Conservation (phyloP, 35 echinoderm and acorn worm species). For the Strongylocentrotus purpuratus region DNA sequence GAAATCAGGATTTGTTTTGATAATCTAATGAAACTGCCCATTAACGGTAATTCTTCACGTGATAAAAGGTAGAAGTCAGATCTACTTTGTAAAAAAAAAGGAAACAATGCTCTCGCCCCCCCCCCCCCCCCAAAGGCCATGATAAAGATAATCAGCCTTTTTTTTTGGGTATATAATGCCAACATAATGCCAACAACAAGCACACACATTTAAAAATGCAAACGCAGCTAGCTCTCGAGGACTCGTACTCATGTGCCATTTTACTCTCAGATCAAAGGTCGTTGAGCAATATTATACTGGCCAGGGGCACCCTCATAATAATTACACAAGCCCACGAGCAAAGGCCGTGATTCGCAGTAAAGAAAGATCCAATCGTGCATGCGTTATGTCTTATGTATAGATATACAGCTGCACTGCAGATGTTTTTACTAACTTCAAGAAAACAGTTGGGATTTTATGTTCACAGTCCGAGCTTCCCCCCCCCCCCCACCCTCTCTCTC, state of each 20-base stretch:
- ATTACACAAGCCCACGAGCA: background rate
- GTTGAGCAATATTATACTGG: background rate
- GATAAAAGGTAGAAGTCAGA: too few species aligned
- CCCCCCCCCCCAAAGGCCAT: too few species aligned
- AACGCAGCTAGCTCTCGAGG: background rate
- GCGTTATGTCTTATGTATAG: background rate
- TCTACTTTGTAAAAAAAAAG: too few species aligned
- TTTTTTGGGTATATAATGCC: too few species aligned
- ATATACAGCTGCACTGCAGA: background rate
- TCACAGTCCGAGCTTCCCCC: too few species aligned
- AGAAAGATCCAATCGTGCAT: background rate
- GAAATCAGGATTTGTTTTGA: too few species aligned
- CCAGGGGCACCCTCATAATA: background rate
- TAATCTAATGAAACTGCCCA: too few species aligned
- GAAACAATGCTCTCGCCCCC: background rate
- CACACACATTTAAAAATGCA: background rate
- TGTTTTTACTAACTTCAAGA: background rate
- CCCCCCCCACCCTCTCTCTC: too few species aligned
- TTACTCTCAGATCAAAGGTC: background rate
- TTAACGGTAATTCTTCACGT: too few species aligned
- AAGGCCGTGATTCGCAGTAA: background rate
- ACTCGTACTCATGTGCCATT: background rate
- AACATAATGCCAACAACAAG: background rate
- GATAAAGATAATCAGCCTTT: too few species aligned
- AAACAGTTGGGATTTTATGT: background rate